Evolutionary conservation across 2,888 invertebrate genomes (phyloP), one percentile per base, ranked within the genome.

Genomic region (Drosophila nr. perissopoda): DNA sequence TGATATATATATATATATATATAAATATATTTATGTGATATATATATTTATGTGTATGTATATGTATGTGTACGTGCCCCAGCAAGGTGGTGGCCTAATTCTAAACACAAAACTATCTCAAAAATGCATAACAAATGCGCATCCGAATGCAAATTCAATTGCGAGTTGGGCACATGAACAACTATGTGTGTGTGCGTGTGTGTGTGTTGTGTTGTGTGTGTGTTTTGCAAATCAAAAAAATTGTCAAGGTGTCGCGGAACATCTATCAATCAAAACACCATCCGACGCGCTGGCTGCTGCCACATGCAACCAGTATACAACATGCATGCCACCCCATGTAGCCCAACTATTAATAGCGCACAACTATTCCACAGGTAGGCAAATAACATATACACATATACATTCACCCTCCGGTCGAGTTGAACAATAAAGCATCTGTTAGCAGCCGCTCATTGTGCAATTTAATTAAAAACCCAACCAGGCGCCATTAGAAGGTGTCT

Each of bases 211-310:
- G 21, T 21, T 36, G 16, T 4, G 38, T 40, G 36, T 33, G 16
- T 64, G 70, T 64, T 74, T 74, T 54, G 34, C 40, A 59, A 76
- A 76, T 74, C 81, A 78, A 84, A 87, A 71, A 81, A 84, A 79
- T 76, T 87, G 84, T 68, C 62, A 66, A 76, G 86, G 71, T 86
- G 79, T 74, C 68, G 68, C 67, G 73, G 69, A 40, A 74, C 81
- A 82, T 66, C 73, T 82, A 69, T 81, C 85, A 82, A 85, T 84
- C 82, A 83, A 82, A 62, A 76, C 25, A 49, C 51, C 25, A 58
- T 18, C 33, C 16, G 25, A 1, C 18, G 36, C 34, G 63, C 11
- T 36, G 46, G 16, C n/a, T 29, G 27, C 21, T 46, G 56, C 40
- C 38, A 56, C 56, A 40, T 38, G 27, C 27, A 38, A 16, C 34